Conservation (phyloP, 2,113 vertebrate genomes). For the Corythornis madagascariensis region DNA sequence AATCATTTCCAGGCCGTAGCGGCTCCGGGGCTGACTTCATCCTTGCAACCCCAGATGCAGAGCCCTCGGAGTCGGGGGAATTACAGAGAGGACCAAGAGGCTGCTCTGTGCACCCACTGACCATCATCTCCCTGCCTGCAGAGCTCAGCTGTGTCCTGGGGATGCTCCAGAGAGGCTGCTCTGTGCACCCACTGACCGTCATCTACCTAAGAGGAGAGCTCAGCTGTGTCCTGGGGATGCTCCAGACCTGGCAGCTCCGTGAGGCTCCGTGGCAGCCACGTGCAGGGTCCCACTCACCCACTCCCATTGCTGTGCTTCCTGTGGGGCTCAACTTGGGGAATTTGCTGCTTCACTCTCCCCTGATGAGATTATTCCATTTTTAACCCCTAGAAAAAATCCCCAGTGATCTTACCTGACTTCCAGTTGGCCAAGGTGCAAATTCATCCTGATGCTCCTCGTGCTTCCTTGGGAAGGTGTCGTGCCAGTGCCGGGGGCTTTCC, state of each 20-base stretch:
- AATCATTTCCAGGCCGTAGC: slow-evolving; percentile 87
- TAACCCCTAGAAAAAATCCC: slow-evolving; percentile 1
- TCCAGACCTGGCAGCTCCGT: rapidly evolving
- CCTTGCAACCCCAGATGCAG: slow-evolving; percentile 63
- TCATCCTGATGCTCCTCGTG: background rate
- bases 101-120: background rate
- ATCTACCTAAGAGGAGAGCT: background rate
- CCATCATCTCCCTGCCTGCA: background rate
- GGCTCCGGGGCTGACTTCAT: slow-evolving; percentile 77
- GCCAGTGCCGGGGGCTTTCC: background rate
- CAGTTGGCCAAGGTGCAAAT: background rate
- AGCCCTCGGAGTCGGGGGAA: slow-evolving; percentile 26
- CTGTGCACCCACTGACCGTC: rapidly evolving
- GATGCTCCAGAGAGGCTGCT: background rate
- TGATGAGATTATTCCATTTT: background rate
- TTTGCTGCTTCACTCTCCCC: background rate
- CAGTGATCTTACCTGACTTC: rapidly evolving
- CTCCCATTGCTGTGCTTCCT: background rate
- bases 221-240: background rate
- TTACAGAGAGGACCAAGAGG: background rate
- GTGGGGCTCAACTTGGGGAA: background rate
- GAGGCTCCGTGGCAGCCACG: background rate
- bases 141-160: background rate
- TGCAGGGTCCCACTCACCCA: background rate
- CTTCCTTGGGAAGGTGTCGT: background rate